Base-by-base conservation (phyloP, 2,888 invertebrate genomes). In the Rhaphigaster nebulosa region DNA sequence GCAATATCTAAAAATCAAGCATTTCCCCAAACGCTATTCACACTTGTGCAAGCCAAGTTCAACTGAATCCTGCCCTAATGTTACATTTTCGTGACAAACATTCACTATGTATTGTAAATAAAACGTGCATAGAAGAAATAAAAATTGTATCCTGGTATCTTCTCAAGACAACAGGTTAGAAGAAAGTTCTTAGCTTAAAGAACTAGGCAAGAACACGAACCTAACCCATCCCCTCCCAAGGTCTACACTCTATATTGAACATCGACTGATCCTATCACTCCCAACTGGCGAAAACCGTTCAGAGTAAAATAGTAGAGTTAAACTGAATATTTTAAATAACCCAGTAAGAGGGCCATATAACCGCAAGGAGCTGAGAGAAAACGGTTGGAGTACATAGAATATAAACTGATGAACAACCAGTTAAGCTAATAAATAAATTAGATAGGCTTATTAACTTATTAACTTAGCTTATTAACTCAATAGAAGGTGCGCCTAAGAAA, bases 61-160 rank as follows among this genome's bases (percentile, higher is more conserved):
- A 65, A 65, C 65, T 65, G 65, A 65, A 29, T 65, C 29, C 65
- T 65, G 29, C 65, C 65, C 65, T 65, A 65, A 65, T 65, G 65
- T 34, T 65, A 8, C 65, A 65, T 34, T 65, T 29, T 34, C 65
- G 65, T 65, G 65, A 65, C 65, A 15, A 29, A 3, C 15, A 65
- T 29, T 65, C 65, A 65, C 29, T 65, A 65, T 65, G 65, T 65
- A 29, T 65, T 65, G 65, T 65, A 65, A 65, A 65, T 65, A 65
- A 65, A 65, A 65, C 65, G 65, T 65, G 65, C 29, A 29, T 15
- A 65, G 29, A 29, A 65, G 65, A 65, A 65, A 65, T 65, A 34
- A 65, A 65, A 65, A 65, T 29, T 65, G 65, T 65, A 65, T 65
- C 65, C 65, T 34, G 65, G 65, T 65, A 65, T 60, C 29, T 65